A percentile compares a stretch with the other conserved stretches of the same genome.
These are phyloP conservation scores for Tryphoninae sp. DNA, from an alignment of 2,888 invertebrate species.

Conservation along the genomic window DNA sequence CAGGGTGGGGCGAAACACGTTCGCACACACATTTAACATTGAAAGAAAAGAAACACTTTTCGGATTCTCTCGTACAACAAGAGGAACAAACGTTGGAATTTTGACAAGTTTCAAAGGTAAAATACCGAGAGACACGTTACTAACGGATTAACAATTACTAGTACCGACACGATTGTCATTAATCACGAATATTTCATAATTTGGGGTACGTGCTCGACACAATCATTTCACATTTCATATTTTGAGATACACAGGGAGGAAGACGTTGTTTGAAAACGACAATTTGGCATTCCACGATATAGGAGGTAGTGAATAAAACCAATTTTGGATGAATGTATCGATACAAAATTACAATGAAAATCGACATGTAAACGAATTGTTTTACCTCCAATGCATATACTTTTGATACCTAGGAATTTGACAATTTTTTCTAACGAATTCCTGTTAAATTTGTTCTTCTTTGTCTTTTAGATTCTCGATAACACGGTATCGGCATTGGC, in stretches of 20 bases:
- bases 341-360: slow-evolving; percentile 33
- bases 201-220: slow-evolving; percentile 39
- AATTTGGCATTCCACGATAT: slow-evolving; percentile 48
- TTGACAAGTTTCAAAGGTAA: slow-evolving; percentile 23
- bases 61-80: slow-evolving; percentile 11
- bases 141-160: not conserved
- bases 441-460: slow-evolving; percentile 14
- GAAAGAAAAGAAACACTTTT: slow-evolving; percentile 39
- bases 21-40: slow-evolving; percentile 60
- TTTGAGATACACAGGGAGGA: slow-evolving; percentile 10
- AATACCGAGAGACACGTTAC: slow-evolving; percentile 16
- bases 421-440: not conserved
- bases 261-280: slow-evolving; percentile 18
- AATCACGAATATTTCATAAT: not conserved
- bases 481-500: slow-evolving; percentile 61
- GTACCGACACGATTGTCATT: slow-evolving; percentile 9
- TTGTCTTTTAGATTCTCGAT: slow-evolving; percentile 9
- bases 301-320: slow-evolving; percentile 19
- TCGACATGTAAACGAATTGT: slow-evolving; percentile 23
- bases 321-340: slow-evolving; percentile 35
- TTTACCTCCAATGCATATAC: slow-evolving; percentile 38
- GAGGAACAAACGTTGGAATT: slow-evolving; percentile 41
- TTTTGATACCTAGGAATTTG: slow-evolving; percentile 6
- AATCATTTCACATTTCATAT: slow-evolving; percentile 31
- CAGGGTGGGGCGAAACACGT: slow-evolving; percentile 66